Evolutionary conservation across 2,888 invertebrate species (phyloP).

Genomic region (Andrena dorsata): DNA sequence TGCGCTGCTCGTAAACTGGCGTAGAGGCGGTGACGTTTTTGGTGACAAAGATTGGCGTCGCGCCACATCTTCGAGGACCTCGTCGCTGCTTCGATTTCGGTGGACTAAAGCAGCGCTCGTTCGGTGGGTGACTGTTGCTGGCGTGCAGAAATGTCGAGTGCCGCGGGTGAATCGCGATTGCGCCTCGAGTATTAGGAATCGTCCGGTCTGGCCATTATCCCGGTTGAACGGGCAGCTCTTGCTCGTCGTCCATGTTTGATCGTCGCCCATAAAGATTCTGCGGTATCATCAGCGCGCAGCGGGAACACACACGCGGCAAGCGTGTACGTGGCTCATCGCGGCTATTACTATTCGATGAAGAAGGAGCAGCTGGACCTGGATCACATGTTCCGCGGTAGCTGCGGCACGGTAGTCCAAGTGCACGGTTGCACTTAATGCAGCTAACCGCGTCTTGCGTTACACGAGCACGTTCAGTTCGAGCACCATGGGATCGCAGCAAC

Average conservation of each 20-base stretch:
- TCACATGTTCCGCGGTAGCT: slow-evolving; percentile 32
- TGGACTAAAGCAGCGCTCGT: not conserved
- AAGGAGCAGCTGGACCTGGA: slow-evolving; percentile 27
- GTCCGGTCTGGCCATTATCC: slow-evolving; percentile 37
- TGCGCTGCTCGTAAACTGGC: slow-evolving; percentile 3
- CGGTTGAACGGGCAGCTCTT: not conserved
- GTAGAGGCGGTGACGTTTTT: slow-evolving; percentile 27
- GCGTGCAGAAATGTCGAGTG: too few relatives aligned
- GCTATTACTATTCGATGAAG: slow-evolving; percentile 47
- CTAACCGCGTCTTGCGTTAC: slow-evolving; percentile 33
- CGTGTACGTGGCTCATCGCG: slow-evolving; percentile 40
- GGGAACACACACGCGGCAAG: slow-evolving; percentile 5
- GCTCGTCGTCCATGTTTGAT: slow-evolving; percentile 9
- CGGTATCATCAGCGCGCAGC: slow-evolving; percentile 50
- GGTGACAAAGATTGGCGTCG: not conserved
- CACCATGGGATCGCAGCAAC: not conserved
- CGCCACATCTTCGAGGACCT: slow-evolving; percentile 1
- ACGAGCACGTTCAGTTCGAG: slow-evolving; percentile 15
- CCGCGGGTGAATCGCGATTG: slow-evolving; percentile 22
- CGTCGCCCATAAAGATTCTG: slow-evolving; percentile 44
- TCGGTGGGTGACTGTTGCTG: not conserved
- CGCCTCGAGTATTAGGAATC: slow-evolving; percentile 47
- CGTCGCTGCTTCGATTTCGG: not conserved
- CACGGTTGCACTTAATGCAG: slow-evolving; percentile 25
- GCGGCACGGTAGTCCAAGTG: slow-evolving; percentile 12